Base-by-base conservation (phyloP, 2,797 vertebrate species). In the Echiichthys vipera region DNA sequence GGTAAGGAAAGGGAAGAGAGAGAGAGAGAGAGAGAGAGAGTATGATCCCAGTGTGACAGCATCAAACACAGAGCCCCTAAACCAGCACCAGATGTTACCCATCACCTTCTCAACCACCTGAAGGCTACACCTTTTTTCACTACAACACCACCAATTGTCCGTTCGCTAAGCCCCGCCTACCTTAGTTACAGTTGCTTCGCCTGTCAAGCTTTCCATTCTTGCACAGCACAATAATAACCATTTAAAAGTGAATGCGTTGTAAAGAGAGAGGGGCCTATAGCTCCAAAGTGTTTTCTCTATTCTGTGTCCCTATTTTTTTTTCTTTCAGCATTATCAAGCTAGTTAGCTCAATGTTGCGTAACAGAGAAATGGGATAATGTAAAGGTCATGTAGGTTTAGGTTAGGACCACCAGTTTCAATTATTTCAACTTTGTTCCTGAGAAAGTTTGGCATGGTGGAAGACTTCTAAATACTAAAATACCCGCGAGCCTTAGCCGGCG, bases 21-120 rank as follows among this genome's bases (percentile, higher is more conserved):
- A 22, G 22, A 68, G 24, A 74, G 15, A 71, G 3, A 54, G n/a
- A 54, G n/a, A n/a, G n/a, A n/a, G n/a, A 0, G n/a, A 58, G 10
- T 14, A 37, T 88, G 69, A 71, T 32, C 3, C 1, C 29, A 36
- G n/a, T 25, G 34, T 51, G 29, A 68, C 40, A 46, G 5, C 0
- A 2, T 55, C 7, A 51, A 43, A 73, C 7, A 49, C 15, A 54
- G 10, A 74, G 30, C 43, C 58, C 61, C 55, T 14, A 57, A 61
- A 87, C 88, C 81, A 84, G 63, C 77, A 84, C 82, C 87, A 85
- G 74, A 79, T 55, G 67, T 75, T 54, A 77, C 83, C 86, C 91
- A 65, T 82, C 90, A 90, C 89, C 91, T 75, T 62, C 53, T 67
- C 56, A 71, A 53, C 66, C 53, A 29, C 68, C 65, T 66, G 56